A percentile compares a stretch with the other conserved stretches of the same genome.
Evolutionary conservation across 2,888 invertebrate species (phyloP).

Genomic region (Orchesellides sinensis): DNA sequence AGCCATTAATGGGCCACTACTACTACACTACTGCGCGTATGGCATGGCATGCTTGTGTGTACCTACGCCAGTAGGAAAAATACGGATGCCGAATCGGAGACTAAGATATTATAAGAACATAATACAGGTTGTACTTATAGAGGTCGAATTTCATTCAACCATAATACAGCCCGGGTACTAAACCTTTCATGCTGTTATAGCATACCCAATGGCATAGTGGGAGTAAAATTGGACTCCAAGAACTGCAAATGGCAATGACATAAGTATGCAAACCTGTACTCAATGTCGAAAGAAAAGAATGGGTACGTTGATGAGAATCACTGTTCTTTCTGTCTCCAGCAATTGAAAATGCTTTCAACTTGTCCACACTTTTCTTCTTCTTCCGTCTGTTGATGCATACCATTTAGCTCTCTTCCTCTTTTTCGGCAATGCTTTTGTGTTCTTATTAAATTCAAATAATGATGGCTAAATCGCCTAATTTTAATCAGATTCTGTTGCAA

Average conservation of each 20-base stretch:
- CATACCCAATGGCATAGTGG: conserved; percentile 20
- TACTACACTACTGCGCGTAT: conserved; percentile 13
- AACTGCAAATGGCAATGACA: conserved; percentile 52
- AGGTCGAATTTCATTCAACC: conserved; percentile 47
- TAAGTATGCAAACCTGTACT: conserved; percentile 1
- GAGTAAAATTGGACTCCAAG: background rate
- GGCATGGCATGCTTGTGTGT: background rate
- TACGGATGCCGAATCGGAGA: background rate
- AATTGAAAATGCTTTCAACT: conserved; percentile 49
- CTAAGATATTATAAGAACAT: background rate
- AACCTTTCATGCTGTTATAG: conserved; percentile 44
- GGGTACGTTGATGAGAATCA: conserved; percentile 53
- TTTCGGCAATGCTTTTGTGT: conserved; percentile 1
- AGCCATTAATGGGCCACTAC: conserved; percentile 55
- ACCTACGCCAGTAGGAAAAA: background rate
- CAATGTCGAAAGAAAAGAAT: conserved; percentile 47
- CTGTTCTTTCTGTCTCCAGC: conserved; percentile 28
- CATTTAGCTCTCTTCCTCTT: background rate
- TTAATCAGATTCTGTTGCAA: conserved; percentile 49
- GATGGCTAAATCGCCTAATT: conserved; percentile 54
- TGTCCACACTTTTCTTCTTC: conserved; percentile 2
- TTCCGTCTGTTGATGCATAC: conserved; percentile 23
- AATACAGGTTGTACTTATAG: conserved; percentile 5
- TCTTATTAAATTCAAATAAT: conserved; percentile 59
- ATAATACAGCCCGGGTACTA: conserved; percentile 22